Base-by-base conservation (phyloP, 2,888 invertebrate species). In the Lysandra coridon region DNA sequence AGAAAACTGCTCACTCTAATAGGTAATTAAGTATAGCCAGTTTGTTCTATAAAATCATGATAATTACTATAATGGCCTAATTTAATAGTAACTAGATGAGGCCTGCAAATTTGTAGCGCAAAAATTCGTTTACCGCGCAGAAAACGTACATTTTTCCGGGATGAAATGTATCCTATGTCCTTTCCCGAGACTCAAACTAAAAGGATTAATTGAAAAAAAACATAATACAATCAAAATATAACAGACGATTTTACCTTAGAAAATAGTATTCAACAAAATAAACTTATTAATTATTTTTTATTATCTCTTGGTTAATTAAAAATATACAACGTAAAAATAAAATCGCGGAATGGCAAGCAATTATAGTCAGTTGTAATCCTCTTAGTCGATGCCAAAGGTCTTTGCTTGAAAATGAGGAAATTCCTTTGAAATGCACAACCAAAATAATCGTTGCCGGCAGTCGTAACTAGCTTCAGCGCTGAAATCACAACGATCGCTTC, bases 391-490 rank as follows among this genome's bases (percentile, higher is more conserved):
- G 69, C 69, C 69, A 33, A 69, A 33, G 69, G 33, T 33, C 69
- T 69, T 64, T 12, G 64, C 69, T 69, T 69, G 69, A 69, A 69
- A 69, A 33, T 69, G 33, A 69, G 69, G 14, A 69, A 69, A 69
- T 69, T 69, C 69, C 69, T 69, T 69, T 69, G 69, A 69, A 69
- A 69, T 69, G 69, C 69, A 37, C 33, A 69, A 33, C 33, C 69
- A 37, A 69, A 69, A 69, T 69, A 69, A 69, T 69, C 69, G 69
- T 69, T 37, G 14, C 37, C 17, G 69, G 17, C 69, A 12, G 33
- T 69, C 69, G 69, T 69, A 69, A 69, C 69, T 69, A 69, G 69
- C 37, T 69, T 17, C 69, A 14, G 6, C 14, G 69, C 69, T 69
- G 33, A 37, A 69, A 69, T 69, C 69, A 69, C 69, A 5, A 17